Evolutionary conservation across 1,140 invertebrate genomes (phyloP).

Genomic region (Achroia grisella): DNA sequence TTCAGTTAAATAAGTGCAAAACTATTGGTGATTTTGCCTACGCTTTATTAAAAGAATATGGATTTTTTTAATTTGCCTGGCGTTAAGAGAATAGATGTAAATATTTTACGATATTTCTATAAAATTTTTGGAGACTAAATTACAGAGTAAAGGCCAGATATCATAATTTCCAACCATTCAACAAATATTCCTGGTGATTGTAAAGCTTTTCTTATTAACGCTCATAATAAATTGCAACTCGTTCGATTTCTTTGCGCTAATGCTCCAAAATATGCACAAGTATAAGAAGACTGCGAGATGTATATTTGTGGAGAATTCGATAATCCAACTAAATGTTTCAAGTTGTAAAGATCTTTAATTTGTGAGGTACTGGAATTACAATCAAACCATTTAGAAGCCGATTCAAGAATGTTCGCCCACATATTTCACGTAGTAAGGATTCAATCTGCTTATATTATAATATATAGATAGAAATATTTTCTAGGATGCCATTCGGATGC

Average conservation of each 20-base stretch:
- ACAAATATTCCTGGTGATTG: background rate
- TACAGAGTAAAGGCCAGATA: background rate
- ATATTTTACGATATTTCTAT: no score
- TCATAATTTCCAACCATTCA: background rate
- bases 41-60: slow-evolving; percentile 2
- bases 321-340: slow-evolving; percentile 1
- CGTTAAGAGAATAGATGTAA: background rate
- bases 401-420: slow-evolving; percentile 3
- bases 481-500: slow-evolving; percentile 4
- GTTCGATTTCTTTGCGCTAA: background rate
- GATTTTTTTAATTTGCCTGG: background rate
- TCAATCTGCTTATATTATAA: slow-evolving; percentile 4
- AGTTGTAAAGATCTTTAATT: background rate
- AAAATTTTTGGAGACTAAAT: background rate
- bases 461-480: background rate
- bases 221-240: no score
- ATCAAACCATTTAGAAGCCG: slow-evolving; percentile 4
- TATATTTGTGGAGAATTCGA: slow-evolving; percentile 2
- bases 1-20: slow-evolving; percentile 2
- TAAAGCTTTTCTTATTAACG: background rate
- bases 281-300: background rate
- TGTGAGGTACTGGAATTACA: slow-evolving; percentile 1
- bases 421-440: slow-evolving; percentile 3
- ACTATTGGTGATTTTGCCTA: slow-evolving; percentile 4
- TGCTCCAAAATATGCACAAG: background rate